Conservation (phyloP, 2,113 vertebrate species). For the Micronycteris hirsuta region DNA sequence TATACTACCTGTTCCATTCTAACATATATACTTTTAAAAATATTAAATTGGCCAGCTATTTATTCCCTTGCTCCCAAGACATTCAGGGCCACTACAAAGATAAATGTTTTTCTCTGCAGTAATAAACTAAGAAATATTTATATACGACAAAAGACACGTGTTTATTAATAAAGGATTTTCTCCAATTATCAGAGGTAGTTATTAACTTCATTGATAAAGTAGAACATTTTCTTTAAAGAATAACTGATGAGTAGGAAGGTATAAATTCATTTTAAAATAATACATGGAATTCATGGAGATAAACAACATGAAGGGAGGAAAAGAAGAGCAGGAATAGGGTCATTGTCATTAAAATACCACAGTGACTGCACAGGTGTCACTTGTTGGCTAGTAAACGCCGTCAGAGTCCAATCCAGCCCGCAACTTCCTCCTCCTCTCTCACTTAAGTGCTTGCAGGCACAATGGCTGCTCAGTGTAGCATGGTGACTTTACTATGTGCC, state of each 20-base stretch:
- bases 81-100: not conserved
- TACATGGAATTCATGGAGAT: not conserved
- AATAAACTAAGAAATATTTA: not conserved
- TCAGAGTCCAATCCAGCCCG: not conserved
- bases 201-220: not conserved
- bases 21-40: not conserved
- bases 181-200: not conserved
- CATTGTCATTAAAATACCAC: not conserved
- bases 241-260: not conserved
- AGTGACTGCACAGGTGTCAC: not conserved
- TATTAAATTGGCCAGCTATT: not conserved
- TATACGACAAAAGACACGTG: not conserved
- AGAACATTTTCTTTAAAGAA: not conserved
- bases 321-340: not conserved
- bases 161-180: not conserved
- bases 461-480: not conserved
- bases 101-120: not conserved
- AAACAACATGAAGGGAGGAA: not conserved
- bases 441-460: not conserved
- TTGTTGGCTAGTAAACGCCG: not conserved
- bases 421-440: not conserved
- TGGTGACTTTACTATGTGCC: not conserved
- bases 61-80: not conserved
- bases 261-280: not conserved
- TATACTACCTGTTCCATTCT: not conserved